Evolutionary conservation across 2,797 vertebrate genomes (phyloP), one percentile per base, ranked within the genome.

Genomic region (Diplodus sargus): DNA sequence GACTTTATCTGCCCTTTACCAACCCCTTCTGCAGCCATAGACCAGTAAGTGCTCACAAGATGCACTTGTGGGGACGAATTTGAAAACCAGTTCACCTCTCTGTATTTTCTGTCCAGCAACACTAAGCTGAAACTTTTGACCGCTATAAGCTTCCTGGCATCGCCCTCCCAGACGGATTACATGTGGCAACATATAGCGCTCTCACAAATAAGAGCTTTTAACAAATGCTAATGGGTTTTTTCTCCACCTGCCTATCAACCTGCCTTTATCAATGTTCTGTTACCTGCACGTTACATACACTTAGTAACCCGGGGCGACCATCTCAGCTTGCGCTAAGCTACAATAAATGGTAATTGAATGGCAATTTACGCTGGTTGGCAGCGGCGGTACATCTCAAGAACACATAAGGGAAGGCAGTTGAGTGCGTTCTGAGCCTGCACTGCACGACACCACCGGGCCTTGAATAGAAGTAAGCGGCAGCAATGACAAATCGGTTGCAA

Each of bases 361-460:
- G 42, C 34, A 82, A 82, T 74, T 72, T 81, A 53, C 67, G 58
- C 34, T 34, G 51, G 25, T 28, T 73, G 65, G 69, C 48, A 69
- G 70, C 64, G 45, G 3, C 12, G 34, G 34, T 39, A 39, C 34
- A 58, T 18, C 20, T 49, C 17, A 56, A 48, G 47, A 54, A 34
- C 25, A 53, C 15, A 48, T 23, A 65, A 4, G 48, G 18, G 39
- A 71, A 60, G 25, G 42, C 48, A 39, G 56, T 9, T 8, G 13
- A 53, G 34, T 47, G 62, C 20, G 39, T 52, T 16, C 66, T 66
- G 25, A 34, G 39, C 48, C 23, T 34, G 17, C 61, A 67, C 39
- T 49, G 49, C 39, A 53, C 23, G 48, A 56, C 6, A 66, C 62
- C 0, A 5, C 18, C 34, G 11, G 42, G 42, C 5, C 10, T 0